Evolutionary conservation across 2,113 vertebrate species (phyloP).

Genomic region (Telmatochromis bifrenatus): DNA sequence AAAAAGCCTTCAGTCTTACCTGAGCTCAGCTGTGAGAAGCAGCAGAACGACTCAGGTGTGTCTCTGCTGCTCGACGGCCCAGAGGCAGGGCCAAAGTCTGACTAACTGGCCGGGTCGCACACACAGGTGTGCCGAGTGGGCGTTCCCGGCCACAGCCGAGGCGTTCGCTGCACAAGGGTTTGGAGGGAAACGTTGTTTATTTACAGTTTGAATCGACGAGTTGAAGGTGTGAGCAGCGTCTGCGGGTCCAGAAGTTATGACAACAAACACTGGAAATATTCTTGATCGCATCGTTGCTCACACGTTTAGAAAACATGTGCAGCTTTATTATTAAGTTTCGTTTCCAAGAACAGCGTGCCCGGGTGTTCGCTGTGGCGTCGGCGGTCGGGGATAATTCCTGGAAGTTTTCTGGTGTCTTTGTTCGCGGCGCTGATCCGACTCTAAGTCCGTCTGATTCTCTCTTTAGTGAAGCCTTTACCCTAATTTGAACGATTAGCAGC

Average conservation of each 20-base stretch:
- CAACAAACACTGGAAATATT: not conserved
- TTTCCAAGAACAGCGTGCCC: too few relatives aligned
- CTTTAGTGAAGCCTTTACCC: not conserved
- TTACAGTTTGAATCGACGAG: not conserved
- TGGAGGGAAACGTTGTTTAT: not conserved
- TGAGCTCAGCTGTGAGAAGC: not conserved
- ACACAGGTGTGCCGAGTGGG: not conserved
- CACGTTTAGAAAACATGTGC: not conserved
- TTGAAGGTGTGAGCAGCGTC: not conserved
- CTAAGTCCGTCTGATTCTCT: conserved; percentile 25
- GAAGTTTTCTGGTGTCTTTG: not conserved
- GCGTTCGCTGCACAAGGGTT: not conserved
- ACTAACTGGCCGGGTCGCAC: not conserved
- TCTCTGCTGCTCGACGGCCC: not conserved
- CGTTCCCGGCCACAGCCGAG: not conserved
- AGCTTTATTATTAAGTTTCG: not conserved
- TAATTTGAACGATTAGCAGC: conserved; percentile 47
- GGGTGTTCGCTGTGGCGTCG: not conserved
- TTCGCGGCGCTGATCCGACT: not conserved
- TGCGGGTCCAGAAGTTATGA: not conserved
- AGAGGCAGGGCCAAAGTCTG: not conserved
- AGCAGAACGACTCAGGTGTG: not conserved
- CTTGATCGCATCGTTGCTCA: not conserved
- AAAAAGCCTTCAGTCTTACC: not conserved
- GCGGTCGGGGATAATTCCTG: not conserved